Conservation (phyloP, 2,113 vertebrate species). For the Nicator chloris region DNA sequence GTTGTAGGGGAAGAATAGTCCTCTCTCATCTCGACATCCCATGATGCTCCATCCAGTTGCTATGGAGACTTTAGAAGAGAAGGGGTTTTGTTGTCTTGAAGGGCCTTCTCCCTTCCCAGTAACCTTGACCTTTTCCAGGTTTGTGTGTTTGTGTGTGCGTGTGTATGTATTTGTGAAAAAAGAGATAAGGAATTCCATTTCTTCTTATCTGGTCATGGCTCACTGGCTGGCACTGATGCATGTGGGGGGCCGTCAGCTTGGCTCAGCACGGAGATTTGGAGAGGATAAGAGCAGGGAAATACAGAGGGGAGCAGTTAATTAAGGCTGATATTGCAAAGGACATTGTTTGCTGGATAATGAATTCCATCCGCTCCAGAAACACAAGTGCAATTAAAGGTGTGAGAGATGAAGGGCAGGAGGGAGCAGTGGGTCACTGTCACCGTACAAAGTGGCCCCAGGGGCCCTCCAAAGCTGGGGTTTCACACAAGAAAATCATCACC, state of each 20-base stretch:
- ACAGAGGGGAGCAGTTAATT: constrained; percentile 72
- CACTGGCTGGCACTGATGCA: constrained; percentile 62
- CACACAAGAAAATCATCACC: not conserved
- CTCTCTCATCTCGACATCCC: constrained; percentile 68
- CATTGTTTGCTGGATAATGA: constrained; percentile 75
- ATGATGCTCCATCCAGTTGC: constrained; percentile 73
- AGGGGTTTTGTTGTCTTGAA: constrained; percentile 68
- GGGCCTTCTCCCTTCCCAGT: constrained; percentile 69
- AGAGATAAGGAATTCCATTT: constrained; percentile 81
- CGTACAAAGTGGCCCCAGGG: not conserved
- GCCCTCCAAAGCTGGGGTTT: not conserved
- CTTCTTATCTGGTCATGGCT: constrained; percentile 76
- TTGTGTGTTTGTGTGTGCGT: not conserved
- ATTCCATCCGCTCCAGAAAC: constrained; percentile 63
- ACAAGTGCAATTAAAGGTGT: constrained; percentile 66
- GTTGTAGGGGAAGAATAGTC: constrained; percentile 66
- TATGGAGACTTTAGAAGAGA: constrained; percentile 71
- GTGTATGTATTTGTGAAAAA: not conserved
- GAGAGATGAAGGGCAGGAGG: constrained; percentile 17
- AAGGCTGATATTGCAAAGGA: constrained; percentile 73
- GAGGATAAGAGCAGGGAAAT: constrained; percentile 65
- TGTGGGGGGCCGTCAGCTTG: constrained; percentile 36
- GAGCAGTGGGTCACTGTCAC: not conserved
- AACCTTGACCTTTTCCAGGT: constrained; percentile 80
- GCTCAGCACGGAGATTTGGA: constrained; percentile 51